phyloP scores from a whole-genome alignment of 2,113 vertebrate genomes.

The Nipponia nippon region DNA sequence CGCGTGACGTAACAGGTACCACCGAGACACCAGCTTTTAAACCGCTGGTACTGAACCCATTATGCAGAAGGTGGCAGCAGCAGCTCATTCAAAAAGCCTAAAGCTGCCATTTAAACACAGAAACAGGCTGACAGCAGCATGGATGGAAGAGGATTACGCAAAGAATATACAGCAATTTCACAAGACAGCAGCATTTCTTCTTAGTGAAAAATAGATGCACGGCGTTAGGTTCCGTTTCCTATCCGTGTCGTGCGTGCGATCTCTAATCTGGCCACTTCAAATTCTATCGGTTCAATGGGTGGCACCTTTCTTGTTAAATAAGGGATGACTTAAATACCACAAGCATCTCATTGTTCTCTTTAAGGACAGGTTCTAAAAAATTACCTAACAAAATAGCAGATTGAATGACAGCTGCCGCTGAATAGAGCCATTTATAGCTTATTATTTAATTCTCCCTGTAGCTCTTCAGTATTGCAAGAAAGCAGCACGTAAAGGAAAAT shows the following conservation, averaged over 20 bases:
- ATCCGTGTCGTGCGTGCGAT: fast-evolving
- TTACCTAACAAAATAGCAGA: neutral
- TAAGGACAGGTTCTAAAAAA: neutral
- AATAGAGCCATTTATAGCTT: neutral
- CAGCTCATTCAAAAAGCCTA: neutral
- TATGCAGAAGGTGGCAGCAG: neutral
- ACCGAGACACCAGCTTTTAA: neutral
- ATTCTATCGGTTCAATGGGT: neutral
- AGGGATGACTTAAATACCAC: neutral
- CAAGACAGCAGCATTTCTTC: neutral
- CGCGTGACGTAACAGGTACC: neutral
- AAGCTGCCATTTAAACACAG: neutral
- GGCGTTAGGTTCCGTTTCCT: neutral
- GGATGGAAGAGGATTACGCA: neutral
- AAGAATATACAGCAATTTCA: neutral
- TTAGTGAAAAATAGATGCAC: too few species aligned
- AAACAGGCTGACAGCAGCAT: neutral
- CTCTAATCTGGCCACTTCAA: neutral
- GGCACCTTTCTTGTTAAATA: neutral
- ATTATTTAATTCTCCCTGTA: neutral
- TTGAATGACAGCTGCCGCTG: neutral
- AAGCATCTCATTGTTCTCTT: neutral
- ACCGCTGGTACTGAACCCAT: neutral
- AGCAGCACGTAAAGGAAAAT: neutral
- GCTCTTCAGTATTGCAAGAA: neutral